Conservation (phyloP, 2,113 vertebrate species). For the Thamnophis sirtalis region DNA sequence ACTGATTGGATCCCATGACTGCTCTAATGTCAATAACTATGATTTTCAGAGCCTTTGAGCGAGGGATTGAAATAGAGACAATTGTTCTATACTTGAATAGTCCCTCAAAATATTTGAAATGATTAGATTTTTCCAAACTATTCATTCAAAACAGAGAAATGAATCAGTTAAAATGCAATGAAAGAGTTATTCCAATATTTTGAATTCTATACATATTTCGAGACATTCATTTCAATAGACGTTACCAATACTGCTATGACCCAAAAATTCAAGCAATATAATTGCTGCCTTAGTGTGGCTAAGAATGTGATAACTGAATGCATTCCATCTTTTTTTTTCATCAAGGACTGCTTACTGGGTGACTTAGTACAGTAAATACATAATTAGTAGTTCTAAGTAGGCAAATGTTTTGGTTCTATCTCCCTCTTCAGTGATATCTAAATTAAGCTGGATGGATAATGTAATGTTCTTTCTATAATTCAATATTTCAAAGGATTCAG, state of each 20-base stretch:
- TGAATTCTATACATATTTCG: not conserved
- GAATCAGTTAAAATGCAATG: not conserved
- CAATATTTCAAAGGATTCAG: not conserved
- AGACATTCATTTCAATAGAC: not conserved
- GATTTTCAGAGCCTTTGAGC: not conserved
- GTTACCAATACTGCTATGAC: not conserved
- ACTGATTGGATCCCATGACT: too few relatives aligned
- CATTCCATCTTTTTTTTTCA: not conserved
- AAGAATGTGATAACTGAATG: not conserved
- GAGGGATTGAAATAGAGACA: not conserved
- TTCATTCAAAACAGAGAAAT: not conserved
- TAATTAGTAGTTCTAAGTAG: not conserved
- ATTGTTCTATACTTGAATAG: not conserved
- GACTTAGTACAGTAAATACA: not conserved
- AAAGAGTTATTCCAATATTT: not conserved
- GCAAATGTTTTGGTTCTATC: not conserved
- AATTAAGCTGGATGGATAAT: not conserved
- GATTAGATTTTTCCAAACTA: not conserved
- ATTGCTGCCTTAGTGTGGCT: not conserved
- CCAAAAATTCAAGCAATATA: not conserved
- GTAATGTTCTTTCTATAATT: not conserved
- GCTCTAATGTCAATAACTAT: not conserved
- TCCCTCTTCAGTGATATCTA: not conserved
- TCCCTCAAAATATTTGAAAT: not conserved
- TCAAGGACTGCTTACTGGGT: not conserved